Conservation (phyloP, 1,140 invertebrate genomes). For the Hirudo medicinalis region DNA sequence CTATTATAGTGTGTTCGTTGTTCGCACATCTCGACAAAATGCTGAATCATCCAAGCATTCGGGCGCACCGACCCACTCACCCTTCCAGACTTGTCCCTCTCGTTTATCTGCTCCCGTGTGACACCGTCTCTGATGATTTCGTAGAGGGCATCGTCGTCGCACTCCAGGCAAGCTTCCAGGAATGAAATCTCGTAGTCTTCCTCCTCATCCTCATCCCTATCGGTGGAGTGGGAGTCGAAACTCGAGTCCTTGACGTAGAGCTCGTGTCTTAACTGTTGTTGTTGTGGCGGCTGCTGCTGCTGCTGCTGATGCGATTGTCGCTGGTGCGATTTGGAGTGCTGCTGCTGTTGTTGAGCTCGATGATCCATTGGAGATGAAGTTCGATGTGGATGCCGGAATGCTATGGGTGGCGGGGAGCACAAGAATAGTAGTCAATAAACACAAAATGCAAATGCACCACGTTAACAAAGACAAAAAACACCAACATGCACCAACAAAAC, state of each 20-base stretch:
- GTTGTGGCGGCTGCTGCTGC: not conserved
- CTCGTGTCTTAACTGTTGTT: not conserved
- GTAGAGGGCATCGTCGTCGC: conserved; percentile 23
- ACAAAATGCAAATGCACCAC: too few species aligned
- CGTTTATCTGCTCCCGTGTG: conserved; percentile 22
- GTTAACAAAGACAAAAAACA: too few species aligned
- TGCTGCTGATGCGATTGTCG: conserved; percentile 1
- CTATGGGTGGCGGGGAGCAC: too few species aligned
- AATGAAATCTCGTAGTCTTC: conserved; percentile 20
- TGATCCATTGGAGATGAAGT: too few species aligned
- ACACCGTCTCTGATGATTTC: conserved; percentile 23
- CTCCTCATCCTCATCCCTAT: conserved; percentile 7
- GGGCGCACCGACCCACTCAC: conserved; percentile 12
- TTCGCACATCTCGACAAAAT: too few species aligned
- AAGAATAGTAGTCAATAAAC: too few species aligned
- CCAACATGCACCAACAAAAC: too few species aligned
- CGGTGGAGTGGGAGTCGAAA: conserved; percentile 19
- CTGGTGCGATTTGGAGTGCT: not conserved
- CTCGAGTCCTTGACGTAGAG: conserved; percentile 15
- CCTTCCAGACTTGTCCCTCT: conserved; percentile 23
- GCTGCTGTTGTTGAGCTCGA: not conserved
- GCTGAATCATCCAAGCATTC: too few species aligned
- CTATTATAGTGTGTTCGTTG: too few species aligned
- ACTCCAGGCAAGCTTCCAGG: conserved; percentile 22
- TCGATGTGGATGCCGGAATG: too few species aligned